These are phyloP conservation scores for Climacteris rufus DNA, from an alignment of 2,113 vertebrate genomes.

Conservation along the genomic window DNA sequence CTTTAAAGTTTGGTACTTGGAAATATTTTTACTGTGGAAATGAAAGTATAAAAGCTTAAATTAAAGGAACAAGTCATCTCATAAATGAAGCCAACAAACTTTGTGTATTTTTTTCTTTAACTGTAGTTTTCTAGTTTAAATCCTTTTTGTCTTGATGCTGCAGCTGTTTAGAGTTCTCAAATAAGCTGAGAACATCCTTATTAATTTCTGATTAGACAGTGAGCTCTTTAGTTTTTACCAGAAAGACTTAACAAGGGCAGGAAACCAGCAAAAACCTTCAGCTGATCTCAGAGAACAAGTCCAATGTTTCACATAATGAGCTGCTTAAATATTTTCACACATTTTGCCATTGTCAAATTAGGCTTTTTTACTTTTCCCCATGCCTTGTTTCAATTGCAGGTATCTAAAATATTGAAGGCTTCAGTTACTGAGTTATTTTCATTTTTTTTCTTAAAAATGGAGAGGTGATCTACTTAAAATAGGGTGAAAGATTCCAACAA, in stretches of 20 bases:
- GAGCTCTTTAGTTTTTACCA: background rate
- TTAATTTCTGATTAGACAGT: slow-evolving; percentile 25
- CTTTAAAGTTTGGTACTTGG: background rate
- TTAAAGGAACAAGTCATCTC: background rate
- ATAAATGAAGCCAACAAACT: background rate
- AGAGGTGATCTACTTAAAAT: background rate
- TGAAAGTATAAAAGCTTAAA: background rate
- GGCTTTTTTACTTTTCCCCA: background rate
- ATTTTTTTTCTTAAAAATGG: background rate
- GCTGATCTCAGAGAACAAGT: background rate
- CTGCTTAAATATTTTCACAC: background rate
- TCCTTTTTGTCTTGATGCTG: background rate
- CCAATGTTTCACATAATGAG: slow-evolving; percentile 11
- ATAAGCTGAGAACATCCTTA: background rate
- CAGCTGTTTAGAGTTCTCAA: background rate
- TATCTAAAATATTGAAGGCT: background rate
- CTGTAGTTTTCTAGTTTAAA: background rate
- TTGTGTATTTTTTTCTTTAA: no score
- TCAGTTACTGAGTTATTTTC: background rate
- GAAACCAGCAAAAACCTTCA: background rate
- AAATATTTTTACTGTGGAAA: background rate
- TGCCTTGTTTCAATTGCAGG: background rate
- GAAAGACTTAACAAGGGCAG: background rate
- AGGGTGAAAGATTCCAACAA: background rate
- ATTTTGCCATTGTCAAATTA: slow-evolving; percentile 7